Percentiles rank a stretch among this genome's conserved stretches.
phyloP scores from a whole-genome alignment of 2,888 invertebrate genomes.

The Selenia dentaria region DNA sequence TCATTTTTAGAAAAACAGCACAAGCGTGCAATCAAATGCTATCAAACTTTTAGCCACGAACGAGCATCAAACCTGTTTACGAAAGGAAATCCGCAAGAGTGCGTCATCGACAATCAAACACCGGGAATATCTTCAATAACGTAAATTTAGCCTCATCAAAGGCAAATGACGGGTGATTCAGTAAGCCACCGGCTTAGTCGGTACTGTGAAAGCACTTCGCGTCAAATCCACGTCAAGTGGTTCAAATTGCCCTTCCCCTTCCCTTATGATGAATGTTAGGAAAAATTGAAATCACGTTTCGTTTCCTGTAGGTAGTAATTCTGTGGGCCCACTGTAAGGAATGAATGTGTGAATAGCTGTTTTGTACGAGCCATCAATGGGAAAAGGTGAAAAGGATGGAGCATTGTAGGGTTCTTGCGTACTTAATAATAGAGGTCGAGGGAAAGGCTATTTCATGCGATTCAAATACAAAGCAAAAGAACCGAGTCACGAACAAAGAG shows the following conservation, averaged over 20 bases:
- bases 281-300: slow-evolving; percentile 70
- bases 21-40: slow-evolving; percentile 4
- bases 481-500: slow-evolving; percentile 19
- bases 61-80: slow-evolving; percentile 29
- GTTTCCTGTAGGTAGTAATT: slow-evolving; percentile 53
- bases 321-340: slow-evolving; percentile 38
- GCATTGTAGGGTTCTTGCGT: slow-evolving; percentile 15
- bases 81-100: slow-evolving; percentile 27
- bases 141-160: slow-evolving; percentile 61
- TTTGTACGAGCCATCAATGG: slow-evolving; percentile 53
- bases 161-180: slow-evolving; percentile 66
- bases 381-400: slow-evolving; percentile 44
- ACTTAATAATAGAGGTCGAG: slow-evolving; percentile 17
- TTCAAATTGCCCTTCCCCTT: slow-evolving; percentile 58
- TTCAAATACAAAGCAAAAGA: slow-evolving; percentile 18
- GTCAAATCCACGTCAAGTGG: slow-evolving; percentile 71
- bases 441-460: slow-evolving; percentile 18
- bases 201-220: slow-evolving; percentile 63
- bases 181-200: slow-evolving; percentile 61
- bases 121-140: slow-evolving; percentile 55
- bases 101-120: slow-evolving; percentile 41
- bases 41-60: slow-evolving; percentile 19
- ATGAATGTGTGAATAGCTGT: slow-evolving; percentile 51
- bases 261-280: slow-evolving; percentile 67
- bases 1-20: too few relatives aligned